Conservation (phyloP, 2,888 invertebrate genomes). For the Ochropacha duplaris region DNA sequence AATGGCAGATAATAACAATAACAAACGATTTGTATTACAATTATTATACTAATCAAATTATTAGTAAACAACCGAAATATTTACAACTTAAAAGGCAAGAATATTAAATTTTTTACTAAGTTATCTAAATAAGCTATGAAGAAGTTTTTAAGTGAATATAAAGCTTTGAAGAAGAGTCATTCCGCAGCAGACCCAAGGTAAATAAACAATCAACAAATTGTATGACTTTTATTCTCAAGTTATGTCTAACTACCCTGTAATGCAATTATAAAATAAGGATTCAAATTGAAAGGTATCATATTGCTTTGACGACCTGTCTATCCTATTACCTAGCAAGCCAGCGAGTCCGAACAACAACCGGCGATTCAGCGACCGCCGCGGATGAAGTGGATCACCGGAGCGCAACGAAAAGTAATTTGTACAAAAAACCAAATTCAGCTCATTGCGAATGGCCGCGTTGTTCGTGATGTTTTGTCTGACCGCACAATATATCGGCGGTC, state of each 20-base stretch:
- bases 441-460: conserved; percentile 76
- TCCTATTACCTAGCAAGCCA: conserved; percentile 40
- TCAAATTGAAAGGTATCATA: conserved; percentile 6
- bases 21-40: background rate
- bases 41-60: background rate
- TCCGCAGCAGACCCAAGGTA: conserved; percentile 48
- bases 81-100: background rate
- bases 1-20: background rate
- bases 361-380: conserved; percentile 45
- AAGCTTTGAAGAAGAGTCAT: conserved; percentile 53
- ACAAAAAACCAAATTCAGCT: conserved; percentile 81
- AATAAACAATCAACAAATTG: background rate
- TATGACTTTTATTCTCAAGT: conserved; percentile 8
- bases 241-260: conserved; percentile 40
- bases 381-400: conserved; percentile 77
- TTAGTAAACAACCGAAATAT: background rate
- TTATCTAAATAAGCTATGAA: conserved; percentile 46
- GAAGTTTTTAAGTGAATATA: conserved; percentile 73
- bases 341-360: conserved; percentile 54
- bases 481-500: conserved; percentile 79
- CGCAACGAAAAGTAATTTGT: conserved; percentile 82
- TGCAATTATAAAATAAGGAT: conserved; percentile 11
- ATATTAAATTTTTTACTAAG: background rate
- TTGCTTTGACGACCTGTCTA: conserved; percentile 45
- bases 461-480: conserved; percentile 81